A percentile compares a stretch with the other conserved stretches of the same genome.
phyloP scores from a whole-genome alignment of 1,140 invertebrate genomes.

The Heliconius hewitsoni region DNA sequence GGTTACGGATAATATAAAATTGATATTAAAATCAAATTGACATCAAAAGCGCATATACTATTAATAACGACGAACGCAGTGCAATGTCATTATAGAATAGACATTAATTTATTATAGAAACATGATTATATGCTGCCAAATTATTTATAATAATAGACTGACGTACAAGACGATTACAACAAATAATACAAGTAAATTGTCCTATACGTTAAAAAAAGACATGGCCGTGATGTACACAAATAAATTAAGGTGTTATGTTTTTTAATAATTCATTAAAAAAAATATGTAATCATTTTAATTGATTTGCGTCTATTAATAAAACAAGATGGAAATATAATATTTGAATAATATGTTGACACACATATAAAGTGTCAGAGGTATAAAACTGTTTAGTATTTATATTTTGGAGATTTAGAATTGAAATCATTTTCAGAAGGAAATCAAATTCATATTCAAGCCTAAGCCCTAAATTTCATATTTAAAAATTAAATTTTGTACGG shows the following conservation, averaged over 20 bases:
- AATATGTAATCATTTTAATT: neutral
- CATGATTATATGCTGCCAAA: neutral
- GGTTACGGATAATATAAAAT: neutral
- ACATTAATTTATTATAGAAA: neutral
- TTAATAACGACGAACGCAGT: neutral
- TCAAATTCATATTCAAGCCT: neutral
- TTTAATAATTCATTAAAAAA: neutral
- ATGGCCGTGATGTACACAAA: neutral
- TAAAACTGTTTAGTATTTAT: neutral
- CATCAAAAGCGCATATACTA: neutral
- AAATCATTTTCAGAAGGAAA: neutral
- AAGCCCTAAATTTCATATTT: too few species aligned
- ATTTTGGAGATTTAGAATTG: neutral
- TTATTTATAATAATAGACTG: neutral
- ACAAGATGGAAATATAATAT: too few species aligned
- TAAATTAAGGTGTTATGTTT: neutral
- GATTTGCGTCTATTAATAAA: too few species aligned
- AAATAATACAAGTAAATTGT: neutral
- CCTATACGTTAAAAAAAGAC: neutral
- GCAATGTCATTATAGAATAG: conserved; percentile 15
- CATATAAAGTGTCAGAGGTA: neutral
- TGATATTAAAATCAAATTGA: neutral
- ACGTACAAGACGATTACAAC: neutral
- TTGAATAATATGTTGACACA: too few species aligned
- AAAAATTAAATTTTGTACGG: too few species aligned